Evolutionary conservation across 2,888 invertebrate species (phyloP), one percentile per base, ranked within the genome.

Genomic region (Hecatera dysodea): DNA sequence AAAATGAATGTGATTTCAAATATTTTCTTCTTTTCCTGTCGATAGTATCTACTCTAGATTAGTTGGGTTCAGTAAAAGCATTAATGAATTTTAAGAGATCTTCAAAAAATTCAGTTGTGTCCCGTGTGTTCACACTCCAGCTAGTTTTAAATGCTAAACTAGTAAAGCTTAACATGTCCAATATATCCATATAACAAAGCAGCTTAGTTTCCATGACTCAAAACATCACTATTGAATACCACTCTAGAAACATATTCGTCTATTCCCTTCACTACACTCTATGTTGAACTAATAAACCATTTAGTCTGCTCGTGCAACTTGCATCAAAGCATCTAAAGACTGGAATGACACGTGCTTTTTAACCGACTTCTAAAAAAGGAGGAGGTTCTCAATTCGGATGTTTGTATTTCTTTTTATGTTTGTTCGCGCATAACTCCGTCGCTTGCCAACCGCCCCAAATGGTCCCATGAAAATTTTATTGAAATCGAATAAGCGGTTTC

Each of bases 291-390:
- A 75, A 69, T 69, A 64, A 60, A 75, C 44, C 7, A 11, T 27
- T 17, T 56, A 57, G 64, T 33, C 61, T 62, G 27, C 27, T 5
- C 9, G 12, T 44, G 73, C 57, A 71, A 82, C 71, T 83, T 78
- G 78, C 73, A 75, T 84, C 78, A 81, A 86, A 86, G 85, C 74
- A 50, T 79, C 27, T 53, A n/a, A 53, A 9, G 61, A 55, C 29
- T 59, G 80, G 78, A 75, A 78, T 79, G 77, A 89, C 94, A 95
- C 94, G 94, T n/a, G n/a, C n/a, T n/a, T n/a, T n/a, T n/a, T n/a
- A n/a, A n/a, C n/a, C n/a, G n/a, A n/a, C n/a, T n/a, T n/a, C n/a
- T n/a, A n/a, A n/a, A n/a, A n/a, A n/a, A n/a, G n/a, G n/a, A n/a
- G n/a, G n/a, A n/a, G n/a, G n/a, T n/a, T n/a, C n/a, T n/a, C n/a